Percentiles rank a stretch among this genome's conserved stretches.
These are phyloP conservation scores for Heterodera schachtii DNA, from an alignment of 1,140 invertebrate species.

Conservation along the genomic window DNA sequence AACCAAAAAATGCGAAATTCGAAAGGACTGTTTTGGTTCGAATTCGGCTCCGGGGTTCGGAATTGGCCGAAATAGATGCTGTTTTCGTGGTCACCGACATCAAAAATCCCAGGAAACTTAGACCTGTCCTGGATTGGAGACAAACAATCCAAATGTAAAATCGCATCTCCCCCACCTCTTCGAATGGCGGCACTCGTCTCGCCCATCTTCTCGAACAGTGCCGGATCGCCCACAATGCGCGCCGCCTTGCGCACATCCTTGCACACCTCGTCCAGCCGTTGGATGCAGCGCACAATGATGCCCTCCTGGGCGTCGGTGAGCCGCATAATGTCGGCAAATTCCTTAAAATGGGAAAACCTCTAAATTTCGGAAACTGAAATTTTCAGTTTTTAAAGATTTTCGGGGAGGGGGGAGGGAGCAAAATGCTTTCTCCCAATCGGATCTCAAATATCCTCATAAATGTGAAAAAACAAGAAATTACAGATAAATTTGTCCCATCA, in stretches of 20 bases:
- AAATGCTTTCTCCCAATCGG: neutral
- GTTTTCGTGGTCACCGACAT: no score
- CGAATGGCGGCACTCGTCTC: conserved; percentile 89
- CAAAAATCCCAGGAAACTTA: no score
- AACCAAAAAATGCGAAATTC: no score
- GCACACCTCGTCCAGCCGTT: conserved; percentile 88
- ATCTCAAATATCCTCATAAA: neutral
- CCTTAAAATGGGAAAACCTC: neutral
- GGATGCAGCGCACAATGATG: conserved; percentile 94
- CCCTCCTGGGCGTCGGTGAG: conserved; percentile 94
- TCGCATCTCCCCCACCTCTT: conserved; percentile 66
- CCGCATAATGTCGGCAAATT: conserved; percentile 80
- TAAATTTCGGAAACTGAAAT: no score
- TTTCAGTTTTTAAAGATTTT: no score
- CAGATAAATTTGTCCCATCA: neutral
- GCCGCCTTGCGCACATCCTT: conserved; percentile 87
- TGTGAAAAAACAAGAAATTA: conserved; percentile 23
- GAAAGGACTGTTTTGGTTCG: no score
- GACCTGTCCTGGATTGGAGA: no score
- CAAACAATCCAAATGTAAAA: no score
- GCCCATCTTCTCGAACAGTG: conserved; percentile 89
- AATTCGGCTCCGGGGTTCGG: no score
- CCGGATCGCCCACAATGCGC: conserved; percentile 86
- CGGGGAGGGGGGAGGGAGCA: no score
- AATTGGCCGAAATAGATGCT: no score